These are phyloP conservation scores for Heliangelus exortis DNA, from an alignment of 2,797 vertebrate species.

Conservation along the genomic window DNA sequence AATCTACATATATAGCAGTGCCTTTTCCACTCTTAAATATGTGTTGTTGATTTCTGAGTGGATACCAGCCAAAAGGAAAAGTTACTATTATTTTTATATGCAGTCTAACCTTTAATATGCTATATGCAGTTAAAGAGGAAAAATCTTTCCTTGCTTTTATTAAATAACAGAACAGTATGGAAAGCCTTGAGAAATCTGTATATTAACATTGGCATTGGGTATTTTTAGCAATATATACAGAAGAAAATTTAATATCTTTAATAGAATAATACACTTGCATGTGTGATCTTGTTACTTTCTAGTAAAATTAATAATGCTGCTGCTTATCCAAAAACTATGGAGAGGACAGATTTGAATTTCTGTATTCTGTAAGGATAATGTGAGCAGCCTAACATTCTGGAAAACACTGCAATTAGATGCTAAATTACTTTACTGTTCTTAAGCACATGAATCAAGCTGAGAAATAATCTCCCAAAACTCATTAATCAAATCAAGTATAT, in stretches of 20 bases:
- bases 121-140: background rate
- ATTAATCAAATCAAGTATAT: constrained; percentile 49
- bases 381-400: constrained; percentile 3
- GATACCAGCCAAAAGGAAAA: background rate
- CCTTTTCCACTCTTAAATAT: background rate
- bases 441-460: constrained; percentile 44
- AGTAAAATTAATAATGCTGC: constrained; percentile 19
- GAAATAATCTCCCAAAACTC: constrained; percentile 53
- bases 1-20: background rate
- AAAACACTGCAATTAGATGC: constrained; percentile 42
- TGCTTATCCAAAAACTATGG: background rate
- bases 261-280: background rate
- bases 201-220: background rate
- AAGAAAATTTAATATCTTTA: constrained; percentile 19
- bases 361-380: background rate
- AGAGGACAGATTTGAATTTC: background rate
- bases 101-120: background rate
- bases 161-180: background rate
- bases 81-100: background rate
- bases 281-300: background rate
- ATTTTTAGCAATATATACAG: background rate
- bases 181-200: background rate
- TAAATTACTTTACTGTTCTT: constrained; percentile 45
- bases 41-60: background rate
- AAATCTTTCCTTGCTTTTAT: background rate